A percentile compares a stretch with the other conserved stretches of the same genome.
These are phyloP conservation scores for Coreoperca whiteheadi DNA, from an alignment of 2,113 vertebrate genomes.

Conservation along the genomic window DNA sequence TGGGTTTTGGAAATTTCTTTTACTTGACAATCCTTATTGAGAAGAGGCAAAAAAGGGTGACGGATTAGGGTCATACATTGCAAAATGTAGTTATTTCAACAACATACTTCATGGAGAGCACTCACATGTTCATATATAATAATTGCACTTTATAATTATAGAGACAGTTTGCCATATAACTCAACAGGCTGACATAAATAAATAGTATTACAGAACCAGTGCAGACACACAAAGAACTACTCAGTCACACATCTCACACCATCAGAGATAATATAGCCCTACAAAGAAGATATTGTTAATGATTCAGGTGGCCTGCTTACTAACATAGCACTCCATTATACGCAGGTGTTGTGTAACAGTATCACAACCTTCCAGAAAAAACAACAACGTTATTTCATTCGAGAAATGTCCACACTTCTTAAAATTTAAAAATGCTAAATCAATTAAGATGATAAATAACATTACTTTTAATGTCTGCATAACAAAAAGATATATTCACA, in stretches of 20 bases:
- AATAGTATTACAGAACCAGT: conserved; percentile 73
- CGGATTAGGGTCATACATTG: conserved; percentile 77
- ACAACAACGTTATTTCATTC: conserved; percentile 33
- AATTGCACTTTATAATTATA: conserved; percentile 87
- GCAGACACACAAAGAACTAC: conserved; percentile 66
- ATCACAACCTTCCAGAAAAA: conserved; percentile 27
- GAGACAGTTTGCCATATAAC: conserved; percentile 73
- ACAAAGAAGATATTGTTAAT: conserved; percentile 56
- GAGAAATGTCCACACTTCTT: conserved; percentile 39
- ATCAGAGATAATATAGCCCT: conserved; percentile 73
- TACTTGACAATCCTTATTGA: conserved; percentile 84
- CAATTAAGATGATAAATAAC: conserved; percentile 32
- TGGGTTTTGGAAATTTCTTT: conserved; percentile 82
- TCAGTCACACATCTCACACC: conserved; percentile 61
- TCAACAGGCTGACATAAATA: conserved; percentile 74
- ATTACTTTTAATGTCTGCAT: conserved; percentile 20
- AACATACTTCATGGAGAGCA: conserved; percentile 75
- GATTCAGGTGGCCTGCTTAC: conserved; percentile 54
- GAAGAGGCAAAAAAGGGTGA: conserved; percentile 77
- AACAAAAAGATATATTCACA: conserved; percentile 37
- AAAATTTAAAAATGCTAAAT: conserved; percentile 31
- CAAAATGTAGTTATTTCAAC: conserved; percentile 80
- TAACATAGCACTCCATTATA: conserved; percentile 51
- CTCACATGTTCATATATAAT: conserved; percentile 79
- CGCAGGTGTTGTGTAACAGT: conserved; percentile 18